phyloP scores from a whole-genome alignment of 2,113 vertebrate species.

The Natator depressus region DNA sequence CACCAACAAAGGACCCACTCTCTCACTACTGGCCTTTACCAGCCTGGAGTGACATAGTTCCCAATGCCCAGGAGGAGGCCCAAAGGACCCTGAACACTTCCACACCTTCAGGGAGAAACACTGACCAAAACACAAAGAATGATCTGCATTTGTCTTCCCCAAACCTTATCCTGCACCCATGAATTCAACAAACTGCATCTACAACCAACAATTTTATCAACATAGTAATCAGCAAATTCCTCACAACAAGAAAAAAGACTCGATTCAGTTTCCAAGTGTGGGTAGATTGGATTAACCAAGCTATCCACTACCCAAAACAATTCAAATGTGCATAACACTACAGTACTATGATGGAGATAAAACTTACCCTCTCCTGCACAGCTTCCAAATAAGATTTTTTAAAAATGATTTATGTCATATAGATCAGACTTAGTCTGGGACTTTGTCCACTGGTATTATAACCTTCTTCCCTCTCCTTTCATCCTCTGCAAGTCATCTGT shows the following conservation, averaged over 20 bases:
- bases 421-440: background rate
- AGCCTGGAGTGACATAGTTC: background rate
- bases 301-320: background rate
- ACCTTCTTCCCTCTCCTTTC: background rate
- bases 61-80: background rate
- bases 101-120: background rate
- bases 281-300: background rate
- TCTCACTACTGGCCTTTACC: background rate
- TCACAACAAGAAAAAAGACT: background rate
- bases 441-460: background rate
- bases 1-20: background rate
- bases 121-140: background rate
- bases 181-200: background rate
- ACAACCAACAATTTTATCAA: background rate
- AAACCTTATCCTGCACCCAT: background rate
- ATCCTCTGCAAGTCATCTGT: background rate
- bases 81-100: background rate
- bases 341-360: background rate
- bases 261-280: background rate
- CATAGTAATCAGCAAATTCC: background rate
- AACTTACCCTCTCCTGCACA: background rate
- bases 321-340: background rate
- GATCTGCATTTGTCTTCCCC: background rate
- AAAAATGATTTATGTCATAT: fast-evolving
- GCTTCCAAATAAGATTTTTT: background rate